Conservation (phyloP, 2,113 vertebrate genomes). For the Psophia crepitans region DNA sequence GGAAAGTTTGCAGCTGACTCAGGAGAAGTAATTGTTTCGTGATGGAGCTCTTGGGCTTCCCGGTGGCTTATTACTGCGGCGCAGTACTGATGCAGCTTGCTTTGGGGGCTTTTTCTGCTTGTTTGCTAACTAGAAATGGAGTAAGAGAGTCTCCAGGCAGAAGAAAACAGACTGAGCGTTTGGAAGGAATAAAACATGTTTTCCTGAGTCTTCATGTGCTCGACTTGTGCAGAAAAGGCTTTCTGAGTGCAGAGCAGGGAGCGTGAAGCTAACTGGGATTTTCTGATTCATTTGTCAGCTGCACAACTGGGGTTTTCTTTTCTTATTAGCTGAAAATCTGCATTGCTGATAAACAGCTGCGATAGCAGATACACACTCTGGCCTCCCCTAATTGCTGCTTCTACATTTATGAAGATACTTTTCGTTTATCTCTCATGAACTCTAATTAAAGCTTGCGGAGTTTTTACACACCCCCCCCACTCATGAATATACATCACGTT, state of each 20-base stretch:
- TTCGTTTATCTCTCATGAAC: not conserved
- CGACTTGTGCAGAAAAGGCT: not conserved
- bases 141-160: not conserved
- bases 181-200: not conserved
- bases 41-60: not conserved
- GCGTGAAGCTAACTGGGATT: not conserved
- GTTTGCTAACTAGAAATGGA: not conserved
- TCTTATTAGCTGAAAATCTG: conserved; percentile 18
- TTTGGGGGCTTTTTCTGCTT: not conserved
- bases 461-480: not conserved
- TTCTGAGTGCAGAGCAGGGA: accelerated
- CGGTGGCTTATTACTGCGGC: accelerated
- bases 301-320: not conserved
- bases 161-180: not conserved
- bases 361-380: not conserved
- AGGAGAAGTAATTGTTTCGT: not conserved
- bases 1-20: not conserved
- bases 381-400: conserved; percentile 22
- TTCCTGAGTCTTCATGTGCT: not conserved
- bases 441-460: conserved; percentile 12
- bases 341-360: not conserved
- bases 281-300: not conserved
- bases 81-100: not conserved
- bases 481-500: not conserved
- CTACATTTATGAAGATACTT: not conserved